Conservation (phyloP, 1,140 invertebrate genomes). For the Ephestia elutella region DNA sequence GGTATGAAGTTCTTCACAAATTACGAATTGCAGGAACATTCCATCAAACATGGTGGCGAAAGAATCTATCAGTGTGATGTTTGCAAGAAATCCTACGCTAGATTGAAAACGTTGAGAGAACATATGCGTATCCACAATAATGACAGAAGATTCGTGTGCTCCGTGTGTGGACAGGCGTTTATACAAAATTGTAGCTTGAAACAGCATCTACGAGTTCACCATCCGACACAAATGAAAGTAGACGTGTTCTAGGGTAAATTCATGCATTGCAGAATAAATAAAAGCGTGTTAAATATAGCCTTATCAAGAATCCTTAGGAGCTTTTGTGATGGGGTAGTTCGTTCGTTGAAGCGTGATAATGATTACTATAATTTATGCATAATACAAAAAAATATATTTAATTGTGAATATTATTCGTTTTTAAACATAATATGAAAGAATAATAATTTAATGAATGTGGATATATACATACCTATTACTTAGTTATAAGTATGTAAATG, state of each 20-base stretch:
- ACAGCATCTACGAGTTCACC: slow-evolving; percentile 56
- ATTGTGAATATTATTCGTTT: too few relatives aligned
- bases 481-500: too few relatives aligned
- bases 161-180: slow-evolving; percentile 67
- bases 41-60: slow-evolving; percentile 57
- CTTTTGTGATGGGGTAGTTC: too few relatives aligned
- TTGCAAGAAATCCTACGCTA: slow-evolving; percentile 73
- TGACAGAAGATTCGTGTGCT: slow-evolving; percentile 61
- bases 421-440: too few relatives aligned
- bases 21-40: slow-evolving; percentile 58
- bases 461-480: too few relatives aligned
- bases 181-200: slow-evolving; percentile 61
- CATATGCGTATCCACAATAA: slow-evolving; percentile 72
- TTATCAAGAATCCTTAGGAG: too few relatives aligned
- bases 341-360: too few relatives aligned
- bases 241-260: slow-evolving; percentile 34
- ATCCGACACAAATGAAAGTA: slow-evolving; percentile 47
- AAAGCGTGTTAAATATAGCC: too few relatives aligned
- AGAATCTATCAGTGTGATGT: slow-evolving; percentile 65
- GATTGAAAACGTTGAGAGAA: slow-evolving; percentile 72
- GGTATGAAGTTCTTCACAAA: slow-evolving; percentile 65
- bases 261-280: too few relatives aligned
- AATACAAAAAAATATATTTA: too few relatives aligned
- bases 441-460: too few relatives aligned
- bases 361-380: too few relatives aligned